These are phyloP conservation scores for Myiagra hebetior DNA, from an alignment of 2,113 vertebrate genomes.

Conservation along the genomic window DNA sequence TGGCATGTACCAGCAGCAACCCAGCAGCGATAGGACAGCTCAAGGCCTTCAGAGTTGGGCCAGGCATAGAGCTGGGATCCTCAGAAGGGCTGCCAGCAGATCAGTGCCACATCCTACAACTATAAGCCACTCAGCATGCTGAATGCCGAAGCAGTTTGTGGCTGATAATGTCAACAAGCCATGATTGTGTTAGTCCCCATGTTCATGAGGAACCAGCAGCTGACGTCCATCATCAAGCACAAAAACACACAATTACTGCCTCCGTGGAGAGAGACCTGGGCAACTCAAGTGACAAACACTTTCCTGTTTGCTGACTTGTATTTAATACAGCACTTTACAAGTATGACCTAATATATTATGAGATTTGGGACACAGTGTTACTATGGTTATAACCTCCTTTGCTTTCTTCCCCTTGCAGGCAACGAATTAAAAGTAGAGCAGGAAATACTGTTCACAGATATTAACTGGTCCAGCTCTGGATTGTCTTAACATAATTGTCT, in stretches of 20 bases:
- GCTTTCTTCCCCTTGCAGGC: background rate
- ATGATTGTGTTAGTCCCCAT: background rate
- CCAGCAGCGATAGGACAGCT: background rate
- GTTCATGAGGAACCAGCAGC: background rate
- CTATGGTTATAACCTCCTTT: background rate
- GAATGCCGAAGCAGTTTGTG: accelerated
- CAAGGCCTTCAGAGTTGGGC: background rate
- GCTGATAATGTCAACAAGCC: accelerated
- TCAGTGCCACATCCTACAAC: background rate
- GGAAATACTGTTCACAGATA: background rate
- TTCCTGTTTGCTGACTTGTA: background rate
- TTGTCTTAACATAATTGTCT: background rate
- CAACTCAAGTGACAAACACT: background rate
- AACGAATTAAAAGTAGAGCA: background rate
- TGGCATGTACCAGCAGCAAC: accelerated
- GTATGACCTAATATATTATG: constrained; percentile 3
- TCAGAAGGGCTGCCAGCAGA: background rate
- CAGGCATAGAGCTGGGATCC: background rate
- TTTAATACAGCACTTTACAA: background rate
- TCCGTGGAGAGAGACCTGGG: background rate
- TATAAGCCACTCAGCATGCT: background rate
- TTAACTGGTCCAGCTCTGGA: background rate
- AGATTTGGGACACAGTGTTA: background rate
- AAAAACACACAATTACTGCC: background rate
- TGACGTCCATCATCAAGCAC: accelerated